Evolutionary conservation across 2,888 invertebrate genomes (phyloP), one percentile per base, ranked within the genome.

Genomic region (Galerucella calmariensis): DNA sequence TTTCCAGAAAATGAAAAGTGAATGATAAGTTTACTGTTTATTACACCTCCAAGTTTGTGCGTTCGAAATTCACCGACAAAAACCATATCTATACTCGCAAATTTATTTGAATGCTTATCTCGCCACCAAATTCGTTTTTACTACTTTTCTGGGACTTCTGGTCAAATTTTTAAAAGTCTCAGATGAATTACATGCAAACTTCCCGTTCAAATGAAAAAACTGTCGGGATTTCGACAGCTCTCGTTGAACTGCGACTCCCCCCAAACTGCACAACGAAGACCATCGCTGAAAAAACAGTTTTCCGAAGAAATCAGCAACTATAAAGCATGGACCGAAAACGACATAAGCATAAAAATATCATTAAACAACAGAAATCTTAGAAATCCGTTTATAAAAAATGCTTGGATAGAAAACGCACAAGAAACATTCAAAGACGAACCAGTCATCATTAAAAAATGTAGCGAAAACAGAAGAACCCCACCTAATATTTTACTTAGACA

Each of bases 201-300:
- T 44, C 48, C 61, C 61, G 69, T 62, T 62, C 67, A 63, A 62
- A 81, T 81, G 72, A 80, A 82, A 75, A 86, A 85, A 79, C 78
- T 84, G 12, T 81, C 83, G 2, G 82, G 84, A n/a, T 82, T 86
- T 69, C 83, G 87, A 6, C 87, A 87, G 76, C 77, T 86, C 35
- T 87, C 87, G 4, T 77, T 88, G 14, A 84, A 83, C 63, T 84
- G 83, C 77, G 86, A 86, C n/a, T 67, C 77, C 8, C 77, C 83
- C 11, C 75, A 80, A 24, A 77, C 78, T 79, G 51, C 66, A 2
- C 48, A 53, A 27, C 73, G 81, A 67, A 79, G 82, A 65, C 83
- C 81, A 69, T 73, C 79, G 10, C 77, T 86, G n/a, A 85, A 80
- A 72, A 87, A 85, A 75, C 87, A 87, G 79, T 82, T 84, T 70